Base-by-base conservation (phyloP, 2,888 invertebrate species). In the Hydriomena furcata region DNA sequence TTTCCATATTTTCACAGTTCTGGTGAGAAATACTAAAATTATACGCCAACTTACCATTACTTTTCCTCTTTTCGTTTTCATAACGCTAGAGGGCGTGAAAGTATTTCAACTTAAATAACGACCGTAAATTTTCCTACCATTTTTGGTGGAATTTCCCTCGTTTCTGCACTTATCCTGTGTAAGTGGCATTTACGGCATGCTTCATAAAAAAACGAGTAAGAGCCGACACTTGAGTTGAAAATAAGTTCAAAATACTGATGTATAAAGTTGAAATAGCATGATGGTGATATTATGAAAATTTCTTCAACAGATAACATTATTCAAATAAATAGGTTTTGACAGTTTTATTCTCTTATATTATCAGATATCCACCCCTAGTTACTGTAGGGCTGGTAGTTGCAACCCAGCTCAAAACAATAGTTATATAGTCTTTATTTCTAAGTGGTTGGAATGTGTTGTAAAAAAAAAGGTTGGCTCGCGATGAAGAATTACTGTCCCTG, bases 271-370 rank as follows among this genome's bases (percentile, higher is more conserved):
- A 27, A 17, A 25, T n/a, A n/a, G n/a, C n/a, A 7, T 38, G 2
- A 6, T 12, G 6, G 5, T n/a, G 1, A 37, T 6, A 8, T 27
- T 38, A 7, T 28, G 46, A 48, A 65, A 66, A 59, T 58, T 60
- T 50, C 52, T 57, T 52, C 53, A 47, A 58, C 66, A 70, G 68
- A 67, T 52, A 67, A 65, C 67, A 78, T 84, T 77, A 82, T 78
- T 84, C 80, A 84, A 78, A 79, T 76, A 81, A 82, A 83, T 79
- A 74, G 71, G 71, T 78, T 84, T 78, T 82, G 82, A 83, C 85
- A 83, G 78, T 83, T 84, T 84, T 79, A 82, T 82, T 82, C 76
- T 72, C 71, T 80, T 73, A 74, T 81, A 79, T 72, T 47, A 65
- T 68, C 65, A 68, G 67, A 69, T 69, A 68, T 65, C 59, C 50